phyloP scores from a whole-genome alignment of 1,140 invertebrate genomes.

The Formica exsecta region DNA sequence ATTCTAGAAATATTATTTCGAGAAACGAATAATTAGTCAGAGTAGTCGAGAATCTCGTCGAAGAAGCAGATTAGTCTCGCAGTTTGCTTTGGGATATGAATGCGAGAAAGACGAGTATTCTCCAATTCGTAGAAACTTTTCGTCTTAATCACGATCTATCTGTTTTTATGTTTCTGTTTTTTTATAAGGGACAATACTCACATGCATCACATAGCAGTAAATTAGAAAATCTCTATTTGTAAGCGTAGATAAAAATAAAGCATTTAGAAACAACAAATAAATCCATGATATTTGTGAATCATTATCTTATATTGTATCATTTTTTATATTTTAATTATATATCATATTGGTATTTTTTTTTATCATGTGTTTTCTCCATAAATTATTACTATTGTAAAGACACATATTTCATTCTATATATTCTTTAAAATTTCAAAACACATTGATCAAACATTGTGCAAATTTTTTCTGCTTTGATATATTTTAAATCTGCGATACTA shows the following conservation, averaged over 20 bases:
- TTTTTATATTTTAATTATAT: neutral
- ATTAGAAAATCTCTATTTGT: conserved; percentile 1
- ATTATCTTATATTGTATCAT: neutral
- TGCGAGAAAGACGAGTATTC: conserved; percentile 2
- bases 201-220: conserved; percentile 40
- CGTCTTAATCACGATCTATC: conserved; percentile 11
- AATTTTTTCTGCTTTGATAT: neutral
- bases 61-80: conserved; percentile 33
- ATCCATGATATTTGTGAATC: conserved; percentile 23
- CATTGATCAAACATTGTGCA: neutral
- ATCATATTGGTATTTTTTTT: neutral
- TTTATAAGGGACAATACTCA: neutral
- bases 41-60: conserved; percentile 28
- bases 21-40: conserved; percentile 22
- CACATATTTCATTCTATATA: neutral
- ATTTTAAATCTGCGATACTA: neutral
- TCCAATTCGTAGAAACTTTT: conserved; percentile 42
- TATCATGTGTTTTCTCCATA: neutral
- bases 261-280: neutral
- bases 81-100: conserved; percentile 27
- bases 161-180: neutral
- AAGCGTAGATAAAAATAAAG: conserved; percentile 29
- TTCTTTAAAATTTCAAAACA: neutral
- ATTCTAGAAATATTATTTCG: conserved; percentile 14
- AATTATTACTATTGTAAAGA: neutral